Percentiles rank a stretch among this genome's conserved stretches.
phyloP scores from a whole-genome alignment of 92 coral and sea anemone genomes.

The Epizoanthus ramosus region DNA sequence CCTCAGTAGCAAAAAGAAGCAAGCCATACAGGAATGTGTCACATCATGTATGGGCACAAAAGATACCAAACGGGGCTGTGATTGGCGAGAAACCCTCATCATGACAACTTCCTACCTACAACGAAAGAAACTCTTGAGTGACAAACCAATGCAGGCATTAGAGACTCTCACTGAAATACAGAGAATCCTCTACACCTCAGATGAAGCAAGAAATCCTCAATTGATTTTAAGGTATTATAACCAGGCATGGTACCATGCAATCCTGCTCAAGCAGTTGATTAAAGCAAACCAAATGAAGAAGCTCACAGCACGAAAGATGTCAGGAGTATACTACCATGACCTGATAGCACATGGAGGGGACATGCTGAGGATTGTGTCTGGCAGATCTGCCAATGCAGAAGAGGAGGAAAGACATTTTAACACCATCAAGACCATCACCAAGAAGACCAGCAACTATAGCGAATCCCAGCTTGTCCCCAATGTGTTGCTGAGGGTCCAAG shows the following conservation, averaged over 20 bases:
- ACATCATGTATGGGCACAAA: conserved; percentile 27
- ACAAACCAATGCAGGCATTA: conserved; percentile 19
- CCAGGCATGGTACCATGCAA: conserved; percentile 54
- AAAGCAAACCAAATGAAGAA: conserved; percentile 20
- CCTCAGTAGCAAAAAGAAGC: not conserved
- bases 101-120: conserved; percentile 44
- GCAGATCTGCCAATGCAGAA: conserved; percentile 58
- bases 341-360: conserved; percentile 51
- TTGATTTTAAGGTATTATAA: conserved; percentile 53
- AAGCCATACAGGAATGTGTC: not conserved
- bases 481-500: conserved; percentile 41
- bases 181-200: conserved; percentile 39
- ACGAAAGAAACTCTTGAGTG: conserved; percentile 26
- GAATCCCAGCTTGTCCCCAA: conserved; percentile 25
- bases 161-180: conserved; percentile 59
- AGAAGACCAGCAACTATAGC: conserved; percentile 45
- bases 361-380: conserved; percentile 56
- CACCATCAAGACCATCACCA: conserved; percentile 39
- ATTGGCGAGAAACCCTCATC: conserved; percentile 37
- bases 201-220: conserved; percentile 30
- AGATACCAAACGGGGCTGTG: conserved; percentile 53
- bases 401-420: conserved; percentile 49
- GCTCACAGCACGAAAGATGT: conserved; percentile 35
- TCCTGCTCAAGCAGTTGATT: conserved; percentile 29
- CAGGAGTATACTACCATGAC: conserved; percentile 50